phyloP scores from a whole-genome alignment of 2,888 invertebrate genomes.

The Aproaerema taeniolella region DNA sequence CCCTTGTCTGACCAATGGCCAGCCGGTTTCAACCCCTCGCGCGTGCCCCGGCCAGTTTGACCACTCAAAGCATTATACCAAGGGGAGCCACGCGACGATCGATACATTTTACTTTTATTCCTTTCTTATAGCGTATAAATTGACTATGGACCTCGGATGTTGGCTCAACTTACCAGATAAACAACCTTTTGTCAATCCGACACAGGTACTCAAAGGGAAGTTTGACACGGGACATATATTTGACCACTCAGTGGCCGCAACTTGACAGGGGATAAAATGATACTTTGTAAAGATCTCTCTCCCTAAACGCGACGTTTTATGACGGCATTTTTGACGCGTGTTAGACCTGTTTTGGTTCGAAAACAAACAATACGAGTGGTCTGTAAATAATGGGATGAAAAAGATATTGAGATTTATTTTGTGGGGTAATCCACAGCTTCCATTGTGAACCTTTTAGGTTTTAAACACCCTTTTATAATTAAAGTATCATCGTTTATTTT shows the following conservation, averaged over 20 bases:
- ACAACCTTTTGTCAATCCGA: conserved; percentile 51
- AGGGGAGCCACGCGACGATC: conserved; percentile 28
- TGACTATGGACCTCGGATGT: conserved; percentile 68
- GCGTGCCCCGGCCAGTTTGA: conserved; percentile 44
- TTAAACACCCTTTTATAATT: too few species aligned
- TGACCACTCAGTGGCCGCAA: conserved; percentile 63
- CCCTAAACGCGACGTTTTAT: conserved; percentile 52
- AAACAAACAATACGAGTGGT: conserved; percentile 35
- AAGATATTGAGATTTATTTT: conserved; percentile 39
- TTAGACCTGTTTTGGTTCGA: conserved; percentile 48
- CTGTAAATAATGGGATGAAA: conserved; percentile 45
- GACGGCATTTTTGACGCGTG: conserved; percentile 50
- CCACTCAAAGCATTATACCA: conserved; percentile 1
- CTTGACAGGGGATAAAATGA: conserved; percentile 40
- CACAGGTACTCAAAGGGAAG: conserved; percentile 59
- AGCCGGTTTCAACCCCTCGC: conserved; percentile 55
- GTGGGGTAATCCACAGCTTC: too few species aligned
- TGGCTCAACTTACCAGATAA: conserved; percentile 47
- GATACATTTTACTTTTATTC: conserved; percentile 31
- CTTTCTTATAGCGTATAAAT: conserved; percentile 51
- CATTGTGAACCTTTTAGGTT: too few species aligned
- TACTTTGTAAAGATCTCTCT: conserved; percentile 56
- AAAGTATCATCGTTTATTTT: too few species aligned
- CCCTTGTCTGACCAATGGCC: conserved; percentile 60
- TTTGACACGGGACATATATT: conserved; percentile 62